phyloP scores from a whole-genome alignment of 2,113 vertebrate species.

The Hippolais icterina region DNA sequence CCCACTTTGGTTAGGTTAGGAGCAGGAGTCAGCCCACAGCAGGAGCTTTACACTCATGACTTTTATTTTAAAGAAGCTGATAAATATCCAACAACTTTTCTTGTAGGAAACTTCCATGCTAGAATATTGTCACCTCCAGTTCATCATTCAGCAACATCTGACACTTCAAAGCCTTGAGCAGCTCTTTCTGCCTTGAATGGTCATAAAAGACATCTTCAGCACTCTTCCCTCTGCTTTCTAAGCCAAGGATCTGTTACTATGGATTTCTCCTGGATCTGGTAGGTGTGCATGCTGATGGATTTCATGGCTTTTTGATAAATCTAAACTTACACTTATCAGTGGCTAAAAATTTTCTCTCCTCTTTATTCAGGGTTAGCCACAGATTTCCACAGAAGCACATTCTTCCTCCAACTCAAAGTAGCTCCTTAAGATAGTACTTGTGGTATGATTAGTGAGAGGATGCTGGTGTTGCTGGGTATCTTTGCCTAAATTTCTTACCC shows the following conservation, averaged over 20 bases:
- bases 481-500: constrained; percentile 44
- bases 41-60: neutral
- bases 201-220: neutral
- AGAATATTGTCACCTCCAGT: neutral
- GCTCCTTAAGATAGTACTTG: neutral
- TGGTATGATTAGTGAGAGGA: constrained; percentile 17
- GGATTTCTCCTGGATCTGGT: constrained; percentile 54
- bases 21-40: neutral
- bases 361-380: neutral
- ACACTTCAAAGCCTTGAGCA: neutral
- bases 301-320: neutral
- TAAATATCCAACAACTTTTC: constrained; percentile 10
- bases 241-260: neutral
- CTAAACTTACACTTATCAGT: neutral
- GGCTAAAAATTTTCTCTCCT: neutral
- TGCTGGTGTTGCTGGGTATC: constrained; percentile 13
- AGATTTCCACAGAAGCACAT: neutral
- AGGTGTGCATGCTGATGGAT: constrained; percentile 12
- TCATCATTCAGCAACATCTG: constrained; percentile 5
- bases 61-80: neutral
- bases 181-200: neutral
- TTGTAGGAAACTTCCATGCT: constrained; percentile 40
- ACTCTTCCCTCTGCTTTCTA: neutral
- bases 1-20: neutral
- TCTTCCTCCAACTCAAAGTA: neutral